phyloP scores from a whole-genome alignment of 2,797 vertebrate species.

The Anas flavirostris region DNA sequence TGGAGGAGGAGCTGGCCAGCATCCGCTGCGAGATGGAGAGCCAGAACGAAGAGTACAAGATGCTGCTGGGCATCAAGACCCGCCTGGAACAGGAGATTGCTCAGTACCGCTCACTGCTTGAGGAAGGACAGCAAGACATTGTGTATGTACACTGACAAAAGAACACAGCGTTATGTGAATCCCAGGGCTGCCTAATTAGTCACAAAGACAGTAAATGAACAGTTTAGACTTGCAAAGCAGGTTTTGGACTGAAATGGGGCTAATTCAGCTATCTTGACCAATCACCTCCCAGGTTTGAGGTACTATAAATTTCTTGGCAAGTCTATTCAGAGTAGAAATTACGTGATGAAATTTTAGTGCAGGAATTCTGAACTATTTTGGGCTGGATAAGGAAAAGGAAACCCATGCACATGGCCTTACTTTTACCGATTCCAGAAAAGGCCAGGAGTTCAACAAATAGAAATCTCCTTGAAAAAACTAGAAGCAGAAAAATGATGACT shows the following conservation, averaged over 20 bases:
- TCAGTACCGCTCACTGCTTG: slow-evolving; percentile 76
- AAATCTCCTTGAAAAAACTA: background rate
- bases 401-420: accelerated
- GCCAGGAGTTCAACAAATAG: background rate
- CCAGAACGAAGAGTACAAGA: slow-evolving; percentile 71
- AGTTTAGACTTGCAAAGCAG: background rate
- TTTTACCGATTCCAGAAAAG: background rate
- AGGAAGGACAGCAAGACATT: slow-evolving; percentile 69
- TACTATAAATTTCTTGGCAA: background rate
- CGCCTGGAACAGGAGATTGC: slow-evolving; percentile 76
- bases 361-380: background rate
- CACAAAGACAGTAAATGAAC: background rate
- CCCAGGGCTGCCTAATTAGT: background rate
- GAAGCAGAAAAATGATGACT: background rate
- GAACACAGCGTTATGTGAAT: background rate
- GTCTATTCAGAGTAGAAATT: background rate
- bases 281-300: accelerated
- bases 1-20: slow-evolving; percentile 76
- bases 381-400: background rate
- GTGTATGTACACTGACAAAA: slow-evolving; percentile 27
- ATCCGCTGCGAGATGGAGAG: slow-evolving; percentile 73
- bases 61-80: slow-evolving; percentile 78
- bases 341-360: background rate
- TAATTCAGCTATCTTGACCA: background rate
- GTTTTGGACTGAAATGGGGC: background rate